These are phyloP conservation scores for Euura lappo DNA, from an alignment of 1,140 invertebrate genomes.

Conservation along the genomic window DNA sequence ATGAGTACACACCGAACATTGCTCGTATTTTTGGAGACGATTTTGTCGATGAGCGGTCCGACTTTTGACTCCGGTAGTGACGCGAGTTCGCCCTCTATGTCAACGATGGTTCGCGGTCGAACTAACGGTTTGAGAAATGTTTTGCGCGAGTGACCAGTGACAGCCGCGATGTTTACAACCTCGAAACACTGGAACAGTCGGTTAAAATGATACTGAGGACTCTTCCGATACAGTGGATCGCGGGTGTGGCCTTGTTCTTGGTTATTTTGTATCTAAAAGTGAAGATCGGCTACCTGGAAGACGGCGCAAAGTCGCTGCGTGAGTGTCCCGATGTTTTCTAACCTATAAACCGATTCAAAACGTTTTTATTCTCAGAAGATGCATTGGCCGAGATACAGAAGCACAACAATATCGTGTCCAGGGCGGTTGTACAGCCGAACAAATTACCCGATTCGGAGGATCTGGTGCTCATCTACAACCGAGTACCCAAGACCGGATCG, in stretches of 20 bases:
- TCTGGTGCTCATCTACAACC: constrained; percentile 89
- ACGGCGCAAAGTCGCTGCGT: constrained; percentile 47
- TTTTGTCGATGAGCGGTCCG: too few relatives aligned
- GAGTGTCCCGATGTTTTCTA: constrained; percentile 31
- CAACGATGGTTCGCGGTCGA: too few relatives aligned
- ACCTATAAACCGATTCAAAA: constrained; percentile 25
- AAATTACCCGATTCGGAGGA: constrained; percentile 56
- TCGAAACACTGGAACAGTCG: too few relatives aligned
- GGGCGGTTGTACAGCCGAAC: not conserved
- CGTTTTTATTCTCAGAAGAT: constrained; percentile 41
- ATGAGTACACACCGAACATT: too few relatives aligned
- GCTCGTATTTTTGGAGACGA: too few relatives aligned
- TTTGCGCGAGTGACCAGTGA: too few relatives aligned
- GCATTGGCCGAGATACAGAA: constrained; percentile 37
- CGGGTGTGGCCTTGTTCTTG: constrained; percentile 40
- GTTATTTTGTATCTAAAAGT: constrained; percentile 47
- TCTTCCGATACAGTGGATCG: constrained; percentile 49
- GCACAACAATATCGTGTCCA: constrained; percentile 18
- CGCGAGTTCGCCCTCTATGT: too few relatives aligned
- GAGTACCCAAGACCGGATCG: constrained; percentile 98
- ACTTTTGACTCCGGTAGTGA: too few relatives aligned
- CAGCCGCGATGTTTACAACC: too few relatives aligned
- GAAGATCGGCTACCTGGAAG: constrained; percentile 42
- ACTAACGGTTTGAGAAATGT: too few relatives aligned
- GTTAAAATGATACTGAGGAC: constrained; percentile 50